Conservation (phyloP, 2,113 vertebrate species). For the Erpornis zantholeuca region DNA sequence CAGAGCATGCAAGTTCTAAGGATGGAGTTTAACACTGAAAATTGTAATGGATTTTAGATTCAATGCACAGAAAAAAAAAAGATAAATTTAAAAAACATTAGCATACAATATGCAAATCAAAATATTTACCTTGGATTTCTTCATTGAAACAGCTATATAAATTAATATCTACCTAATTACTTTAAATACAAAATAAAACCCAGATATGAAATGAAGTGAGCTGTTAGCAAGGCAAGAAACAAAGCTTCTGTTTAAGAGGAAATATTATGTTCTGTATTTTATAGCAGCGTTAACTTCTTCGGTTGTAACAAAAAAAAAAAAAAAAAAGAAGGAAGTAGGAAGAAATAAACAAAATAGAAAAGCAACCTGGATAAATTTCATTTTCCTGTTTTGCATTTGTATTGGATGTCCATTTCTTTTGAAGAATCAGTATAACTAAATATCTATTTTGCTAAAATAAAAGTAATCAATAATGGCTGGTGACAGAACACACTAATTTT, state of each 20-base stretch:
- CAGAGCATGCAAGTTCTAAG: background rate
- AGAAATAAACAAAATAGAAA: background rate
- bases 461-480: background rate
- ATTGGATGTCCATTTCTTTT: background rate
- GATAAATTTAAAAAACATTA: slow-evolving; percentile 12
- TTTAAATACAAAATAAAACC: slow-evolving; percentile 17
- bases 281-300: background rate
- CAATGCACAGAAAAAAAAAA: background rate
- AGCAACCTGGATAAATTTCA: background rate
- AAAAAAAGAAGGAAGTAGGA: background rate
- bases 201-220: background rate
- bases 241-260: background rate
- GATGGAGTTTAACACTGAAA: background rate
- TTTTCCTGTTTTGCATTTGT: background rate
- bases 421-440: background rate
- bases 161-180: background rate
- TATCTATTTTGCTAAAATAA: slow-evolving; percentile 14
- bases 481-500: background rate
- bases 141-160: background rate
- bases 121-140: slow-evolving; percentile 4
- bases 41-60: background rate
- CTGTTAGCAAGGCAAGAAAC: background rate
- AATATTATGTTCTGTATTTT: background rate
- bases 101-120: background rate
- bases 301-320: background rate